Base-by-base conservation (phyloP, 2,888 invertebrate genomes). In the Idaea aversata region DNA sequence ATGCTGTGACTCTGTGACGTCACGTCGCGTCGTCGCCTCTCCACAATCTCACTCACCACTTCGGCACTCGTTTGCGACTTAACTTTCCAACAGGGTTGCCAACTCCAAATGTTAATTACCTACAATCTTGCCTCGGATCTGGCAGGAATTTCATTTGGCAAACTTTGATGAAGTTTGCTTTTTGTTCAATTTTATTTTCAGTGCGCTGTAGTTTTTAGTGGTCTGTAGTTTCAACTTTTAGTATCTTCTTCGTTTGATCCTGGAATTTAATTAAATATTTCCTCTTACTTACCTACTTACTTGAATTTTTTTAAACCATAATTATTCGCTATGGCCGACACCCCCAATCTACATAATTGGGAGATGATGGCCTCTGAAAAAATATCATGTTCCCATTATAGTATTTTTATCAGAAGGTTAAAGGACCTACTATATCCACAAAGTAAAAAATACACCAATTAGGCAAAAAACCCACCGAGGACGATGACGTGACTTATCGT, bases 31-130 rank as follows among this genome's bases (percentile, higher is more conserved):
- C 60, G 57, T 61, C 61, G 36, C 62, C 65, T 58, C 68, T 68
- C 64, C 64, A 65, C 63, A 57, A 61, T 61, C 61, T 57, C 61
- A 57, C 61, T 57, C 61, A 57, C 47, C 65, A 61, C 63, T 67
- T 25, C 10, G 15, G 61, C 63, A 67, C 64, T 65, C 67, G 68
- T 67, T 67, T 63, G 67, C 65, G 61, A 63, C 63, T 60, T 63
- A 65, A 59, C 65, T 64, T 58, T 61, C 58, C 47, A 67, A 47
- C 62, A 65, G 68, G 64, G 68, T 57, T 68, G 68, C 66, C 68
- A 66, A 66, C 25, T 63, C 63, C 61, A 64, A 66, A 66, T 61
- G 65, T 64, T 64, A 66, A 66, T 68, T 66, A 66, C 36, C 61
- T 47, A 47, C 61, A 61, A 59, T 59, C 59, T 59, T 59, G 59